These are phyloP conservation scores for Papio anubis DNA, from an alignment of 2,113 vertebrate species.

Conservation along the genomic window DNA sequence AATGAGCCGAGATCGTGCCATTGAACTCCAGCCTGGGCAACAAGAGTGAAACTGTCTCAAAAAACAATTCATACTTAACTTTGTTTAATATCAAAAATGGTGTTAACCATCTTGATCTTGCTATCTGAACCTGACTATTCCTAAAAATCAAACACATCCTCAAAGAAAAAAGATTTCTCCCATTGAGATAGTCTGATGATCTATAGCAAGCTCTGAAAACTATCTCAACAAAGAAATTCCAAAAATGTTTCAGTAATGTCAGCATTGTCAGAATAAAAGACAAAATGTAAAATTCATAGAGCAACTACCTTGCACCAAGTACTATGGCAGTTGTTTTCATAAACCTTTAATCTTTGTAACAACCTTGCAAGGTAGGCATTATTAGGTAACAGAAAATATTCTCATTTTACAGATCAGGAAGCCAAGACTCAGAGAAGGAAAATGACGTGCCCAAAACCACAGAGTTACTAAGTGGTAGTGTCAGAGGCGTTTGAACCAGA, in stretches of 20 bases:
- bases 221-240: conserved; percentile 16
- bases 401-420: background rate
- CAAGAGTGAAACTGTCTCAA: too few species aligned
- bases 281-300: background rate
- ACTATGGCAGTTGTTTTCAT: background rate
- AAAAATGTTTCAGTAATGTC: background rate
- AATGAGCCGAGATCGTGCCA: too few species aligned
- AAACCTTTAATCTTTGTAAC: background rate
- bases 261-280: background rate
- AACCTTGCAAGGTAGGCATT: background rate
- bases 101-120: background rate
- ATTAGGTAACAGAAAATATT: background rate
- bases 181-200: background rate
- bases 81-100: conserved; percentile 19
- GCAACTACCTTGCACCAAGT: background rate
- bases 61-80: background rate
- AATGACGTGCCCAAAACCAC: background rate
- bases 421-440: background rate
- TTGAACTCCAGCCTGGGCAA: too few species aligned
- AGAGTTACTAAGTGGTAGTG: background rate
- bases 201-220: background rate
- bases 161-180: background rate
- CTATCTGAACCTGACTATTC: background rate
- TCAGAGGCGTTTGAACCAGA: too few species aligned
- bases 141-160: conserved; percentile 26